These are phyloP conservation scores for Acronicta leporina DNA, from an alignment of 2,888 invertebrate genomes.

Conservation along the genomic window DNA sequence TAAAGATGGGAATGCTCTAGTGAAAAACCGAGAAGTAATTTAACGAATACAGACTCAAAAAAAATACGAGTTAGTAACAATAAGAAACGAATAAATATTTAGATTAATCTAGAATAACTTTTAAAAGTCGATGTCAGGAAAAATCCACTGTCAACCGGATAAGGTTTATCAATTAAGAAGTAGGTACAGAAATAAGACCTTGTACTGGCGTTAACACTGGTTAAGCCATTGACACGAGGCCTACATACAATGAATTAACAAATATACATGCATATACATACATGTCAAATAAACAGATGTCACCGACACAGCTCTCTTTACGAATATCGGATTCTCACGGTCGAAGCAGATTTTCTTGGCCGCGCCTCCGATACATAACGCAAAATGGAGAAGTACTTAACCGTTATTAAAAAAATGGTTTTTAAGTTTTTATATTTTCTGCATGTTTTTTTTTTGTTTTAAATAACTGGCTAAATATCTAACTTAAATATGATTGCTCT, in stretches of 20 bases:
- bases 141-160: conserved; percentile 23
- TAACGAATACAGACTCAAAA: no score
- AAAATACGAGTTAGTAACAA: no score
- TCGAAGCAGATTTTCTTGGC: conserved; percentile 72
- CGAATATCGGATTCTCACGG: conserved; percentile 79
- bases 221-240: conserved; percentile 23
- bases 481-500: no score
- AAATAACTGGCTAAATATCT: no score
- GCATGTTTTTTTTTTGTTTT: no score
- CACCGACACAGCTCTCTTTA: conserved; percentile 43
- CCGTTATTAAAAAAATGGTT: background rate
- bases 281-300: conserved; percentile 50
- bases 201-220: conserved; percentile 19
- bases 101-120: background rate
- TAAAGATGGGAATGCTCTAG: conserved; percentile 18
- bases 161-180: conserved; percentile 21
- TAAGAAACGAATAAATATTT: no score
- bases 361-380: conserved; percentile 51
- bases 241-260: conserved; percentile 39
- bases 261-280: conserved; percentile 29
- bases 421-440: conserved; percentile 3
- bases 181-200: conserved; percentile 21
- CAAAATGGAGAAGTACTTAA: conserved; percentile 57
- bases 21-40: no score
- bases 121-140: conserved; percentile 2